Evolutionary conservation across 2,888 invertebrate species (phyloP).

Genomic region (Cryptocheilus praepositus): DNA sequence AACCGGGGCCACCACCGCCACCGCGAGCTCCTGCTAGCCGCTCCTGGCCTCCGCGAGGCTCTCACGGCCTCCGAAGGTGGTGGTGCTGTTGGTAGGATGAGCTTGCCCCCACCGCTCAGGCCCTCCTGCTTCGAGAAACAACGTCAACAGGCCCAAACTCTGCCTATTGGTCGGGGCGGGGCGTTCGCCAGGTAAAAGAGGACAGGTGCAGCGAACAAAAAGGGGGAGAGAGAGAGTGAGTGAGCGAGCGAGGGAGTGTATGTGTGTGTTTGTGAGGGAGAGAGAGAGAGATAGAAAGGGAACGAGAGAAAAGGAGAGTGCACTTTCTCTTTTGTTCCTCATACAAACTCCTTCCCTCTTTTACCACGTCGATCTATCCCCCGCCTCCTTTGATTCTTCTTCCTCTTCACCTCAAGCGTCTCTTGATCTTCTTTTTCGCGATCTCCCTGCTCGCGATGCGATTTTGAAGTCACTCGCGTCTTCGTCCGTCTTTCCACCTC

Average conservation of each 20-base stretch:
- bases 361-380: slow-evolving; percentile 25
- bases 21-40: slow-evolving; percentile 43
- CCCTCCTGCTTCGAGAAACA: slow-evolving; percentile 48
- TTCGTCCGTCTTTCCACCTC: slow-evolving; percentile 21
- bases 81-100: slow-evolving; percentile 69
- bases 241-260: slow-evolving; percentile 20
- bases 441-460: slow-evolving; percentile 19
- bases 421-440: slow-evolving; percentile 32
- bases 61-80: slow-evolving; percentile 74
- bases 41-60: slow-evolving; percentile 52
- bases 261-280: slow-evolving; percentile 14
- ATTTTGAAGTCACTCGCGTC: no score
- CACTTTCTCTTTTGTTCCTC: slow-evolving; percentile 37
- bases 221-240: slow-evolving; percentile 22
- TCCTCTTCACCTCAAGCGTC: slow-evolving; percentile 15
- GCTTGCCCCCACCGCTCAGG: slow-evolving; percentile 41
- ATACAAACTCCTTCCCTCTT: slow-evolving; percentile 49
- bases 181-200: slow-evolving; percentile 63
- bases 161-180: slow-evolving; percentile 71
- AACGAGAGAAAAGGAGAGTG: slow-evolving; percentile 37
- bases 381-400: not conserved
- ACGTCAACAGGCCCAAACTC: slow-evolving; percentile 60
- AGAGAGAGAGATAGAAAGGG: no score
- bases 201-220: slow-evolving; percentile 59
- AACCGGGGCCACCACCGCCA: slow-evolving; percentile 66